Percentiles rank a stretch among this genome's conserved stretches.
phyloP scores from a whole-genome alignment of 2,797 vertebrate genomes.

The Myotis daubentonii region DNA sequence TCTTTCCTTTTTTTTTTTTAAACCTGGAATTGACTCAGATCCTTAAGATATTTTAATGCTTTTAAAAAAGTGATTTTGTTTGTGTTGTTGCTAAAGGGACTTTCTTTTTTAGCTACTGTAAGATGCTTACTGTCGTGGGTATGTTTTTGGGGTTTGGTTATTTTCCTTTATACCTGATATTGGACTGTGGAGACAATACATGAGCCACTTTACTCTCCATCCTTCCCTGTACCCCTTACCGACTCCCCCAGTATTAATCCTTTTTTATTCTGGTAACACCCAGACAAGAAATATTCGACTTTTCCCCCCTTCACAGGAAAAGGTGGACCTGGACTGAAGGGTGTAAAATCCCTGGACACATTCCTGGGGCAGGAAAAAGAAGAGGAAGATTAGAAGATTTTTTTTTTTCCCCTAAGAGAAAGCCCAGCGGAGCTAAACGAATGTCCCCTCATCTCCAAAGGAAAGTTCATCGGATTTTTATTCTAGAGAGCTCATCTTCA shows the following conservation, averaged over 20 bases:
- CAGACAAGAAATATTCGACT: conserved; percentile 84
- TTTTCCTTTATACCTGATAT: conserved; percentile 74
- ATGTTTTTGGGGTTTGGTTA: conserved; percentile 64
- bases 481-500: conserved; percentile 90
- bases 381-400: conserved; percentile 82
- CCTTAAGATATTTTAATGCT: conserved; percentile 54
- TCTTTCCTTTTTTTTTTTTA: conserved; percentile 39
- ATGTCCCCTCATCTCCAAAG: conserved; percentile 91
- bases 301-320: conserved; percentile 87
- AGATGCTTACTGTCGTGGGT: conserved; percentile 69
- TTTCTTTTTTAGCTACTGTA: conserved; percentile 73
- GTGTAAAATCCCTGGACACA: conserved; percentile 83
- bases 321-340: conserved; percentile 83
- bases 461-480: conserved; percentile 91
- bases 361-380: conserved; percentile 83
- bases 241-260: conserved; percentile 77
- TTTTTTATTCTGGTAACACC: conserved; percentile 82
- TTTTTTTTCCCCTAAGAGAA: conserved; percentile 72
- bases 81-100: conserved; percentile 71
- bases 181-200: conserved; percentile 71
- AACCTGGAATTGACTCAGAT: conserved; percentile 79
- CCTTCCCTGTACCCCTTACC: conserved; percentile 61
- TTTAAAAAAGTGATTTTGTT: conserved; percentile 66
- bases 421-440: conserved; percentile 88
- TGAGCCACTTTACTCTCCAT: conserved; percentile 57